These are phyloP conservation scores for Babyrousa celebensis DNA, from an alignment of 2,797 vertebrate species.

Conservation along the genomic window DNA sequence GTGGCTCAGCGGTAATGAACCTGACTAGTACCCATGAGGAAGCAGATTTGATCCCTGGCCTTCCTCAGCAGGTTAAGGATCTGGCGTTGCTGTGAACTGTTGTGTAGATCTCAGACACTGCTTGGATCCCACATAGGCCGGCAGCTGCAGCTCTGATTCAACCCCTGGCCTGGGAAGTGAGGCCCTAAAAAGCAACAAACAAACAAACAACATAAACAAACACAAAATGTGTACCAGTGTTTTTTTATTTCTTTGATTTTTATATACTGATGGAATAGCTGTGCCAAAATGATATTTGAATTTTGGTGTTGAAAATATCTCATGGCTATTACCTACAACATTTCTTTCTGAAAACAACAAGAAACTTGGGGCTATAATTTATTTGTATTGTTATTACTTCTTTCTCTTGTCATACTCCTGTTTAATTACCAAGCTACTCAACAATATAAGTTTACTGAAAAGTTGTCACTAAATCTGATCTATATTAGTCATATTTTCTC, in stretches of 20 bases:
- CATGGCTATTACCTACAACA: background rate
- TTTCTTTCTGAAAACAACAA: constrained; percentile 39
- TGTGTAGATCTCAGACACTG: no score
- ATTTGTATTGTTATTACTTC: constrained; percentile 35
- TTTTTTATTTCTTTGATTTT: constrained; percentile 49
- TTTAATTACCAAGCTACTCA: constrained; percentile 73
- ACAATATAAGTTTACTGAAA: constrained; percentile 67
- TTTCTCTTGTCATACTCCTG: constrained; percentile 14
- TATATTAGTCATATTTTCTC: constrained; percentile 71
- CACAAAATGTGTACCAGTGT: no score
- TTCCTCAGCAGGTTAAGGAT: no score
- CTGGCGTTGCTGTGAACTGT: no score
- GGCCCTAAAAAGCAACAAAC: no score
- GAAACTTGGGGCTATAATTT: constrained; percentile 19
- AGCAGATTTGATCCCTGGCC: no score
- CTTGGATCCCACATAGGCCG: no score
- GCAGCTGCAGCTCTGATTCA: no score
- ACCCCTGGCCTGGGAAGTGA: no score
- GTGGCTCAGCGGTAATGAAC: no score
- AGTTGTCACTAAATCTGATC: constrained; percentile 63
- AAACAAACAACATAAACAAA: no score
- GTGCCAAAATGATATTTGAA: constrained; percentile 55
- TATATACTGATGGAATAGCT: background rate
- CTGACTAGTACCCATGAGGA: no score
- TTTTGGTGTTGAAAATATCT: constrained; percentile 58